phyloP scores from a whole-genome alignment of 2,888 invertebrate species.

The Athalia circularis region DNA sequence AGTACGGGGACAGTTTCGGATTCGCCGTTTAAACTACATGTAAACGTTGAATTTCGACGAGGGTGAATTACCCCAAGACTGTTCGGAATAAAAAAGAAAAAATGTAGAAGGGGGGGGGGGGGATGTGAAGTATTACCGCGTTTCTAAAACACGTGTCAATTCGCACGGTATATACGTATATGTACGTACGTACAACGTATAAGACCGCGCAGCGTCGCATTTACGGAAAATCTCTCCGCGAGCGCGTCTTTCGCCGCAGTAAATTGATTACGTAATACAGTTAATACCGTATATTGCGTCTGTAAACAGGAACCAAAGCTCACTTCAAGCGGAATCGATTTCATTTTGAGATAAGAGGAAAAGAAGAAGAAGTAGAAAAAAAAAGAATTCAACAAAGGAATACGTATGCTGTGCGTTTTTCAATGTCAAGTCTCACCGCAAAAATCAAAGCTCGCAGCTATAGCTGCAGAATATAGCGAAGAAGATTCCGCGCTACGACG shows the following conservation, averaged over 20 bases:
- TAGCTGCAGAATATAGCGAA: too few relatives aligned
- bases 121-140: background rate
- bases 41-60: slow-evolving; percentile 23
- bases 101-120: slow-evolving; percentile 11
- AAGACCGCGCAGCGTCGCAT: background rate
- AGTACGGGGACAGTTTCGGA: slow-evolving; percentile 3
- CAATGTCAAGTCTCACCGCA: too few relatives aligned
- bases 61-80: slow-evolving; percentile 31
- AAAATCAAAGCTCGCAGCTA: too few relatives aligned
- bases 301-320: background rate
- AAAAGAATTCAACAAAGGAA: background rate
- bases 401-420: too few relatives aligned
- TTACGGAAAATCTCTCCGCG: background rate
- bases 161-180: slow-evolving; percentile 20
- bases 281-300: slow-evolving; percentile 4
- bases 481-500: too few relatives aligned
- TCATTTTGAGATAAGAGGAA: background rate
- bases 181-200: background rate
- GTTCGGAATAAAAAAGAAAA: slow-evolving; percentile 6
- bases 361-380: background rate
- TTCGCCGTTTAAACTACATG: background rate
- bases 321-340: slow-evolving; percentile 18
- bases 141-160: slow-evolving; percentile 23
- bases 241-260: background rate
- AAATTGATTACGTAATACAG: slow-evolving; percentile 15